These are phyloP conservation scores for Operophtera brumata DNA, from an alignment of 2,888 invertebrate species.

Conservation along the genomic window DNA sequence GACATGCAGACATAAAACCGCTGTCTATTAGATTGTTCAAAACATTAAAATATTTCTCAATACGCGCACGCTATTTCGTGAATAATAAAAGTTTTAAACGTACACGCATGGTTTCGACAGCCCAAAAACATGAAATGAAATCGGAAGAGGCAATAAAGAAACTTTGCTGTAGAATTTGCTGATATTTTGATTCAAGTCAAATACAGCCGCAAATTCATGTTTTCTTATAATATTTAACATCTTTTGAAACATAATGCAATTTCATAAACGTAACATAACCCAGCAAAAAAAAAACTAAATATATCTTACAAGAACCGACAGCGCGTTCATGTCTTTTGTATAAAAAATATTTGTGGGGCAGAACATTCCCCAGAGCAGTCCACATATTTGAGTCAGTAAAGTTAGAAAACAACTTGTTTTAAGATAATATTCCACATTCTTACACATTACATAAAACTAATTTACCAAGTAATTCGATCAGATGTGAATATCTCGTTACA, in stretches of 20 bases:
- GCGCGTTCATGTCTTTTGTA: conserved; percentile 16
- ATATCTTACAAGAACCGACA: neutral
- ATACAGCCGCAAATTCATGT: no score
- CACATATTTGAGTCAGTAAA: no score
- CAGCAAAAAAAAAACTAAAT: neutral
- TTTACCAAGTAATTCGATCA: conserved; percentile 15
- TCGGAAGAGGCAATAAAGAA: conserved; percentile 7
- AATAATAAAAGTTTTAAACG: conserved; percentile 21
- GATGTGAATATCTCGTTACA: conserved; percentile 21
- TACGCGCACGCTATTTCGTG: conserved; percentile 25
- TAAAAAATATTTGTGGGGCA: neutral
- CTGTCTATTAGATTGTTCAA: conserved; percentile 18
- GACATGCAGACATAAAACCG: conserved; percentile 12
- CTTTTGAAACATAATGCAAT: no score
- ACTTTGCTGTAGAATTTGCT: neutral
- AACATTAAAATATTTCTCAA: conserved; percentile 30
- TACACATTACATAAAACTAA: conserved; percentile 16
- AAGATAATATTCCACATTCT: conserved; percentile 3
- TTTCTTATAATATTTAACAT: no score
- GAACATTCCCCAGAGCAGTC: no score
- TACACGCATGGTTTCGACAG: conserved; percentile 29
- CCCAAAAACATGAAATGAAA: conserved; percentile 5
- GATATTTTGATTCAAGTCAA: neutral
- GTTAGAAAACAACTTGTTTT: neutral
- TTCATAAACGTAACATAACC: no score